phyloP scores from a whole-genome alignment of 1,140 invertebrate genomes.

The Hypsibius dujardini region DNA sequence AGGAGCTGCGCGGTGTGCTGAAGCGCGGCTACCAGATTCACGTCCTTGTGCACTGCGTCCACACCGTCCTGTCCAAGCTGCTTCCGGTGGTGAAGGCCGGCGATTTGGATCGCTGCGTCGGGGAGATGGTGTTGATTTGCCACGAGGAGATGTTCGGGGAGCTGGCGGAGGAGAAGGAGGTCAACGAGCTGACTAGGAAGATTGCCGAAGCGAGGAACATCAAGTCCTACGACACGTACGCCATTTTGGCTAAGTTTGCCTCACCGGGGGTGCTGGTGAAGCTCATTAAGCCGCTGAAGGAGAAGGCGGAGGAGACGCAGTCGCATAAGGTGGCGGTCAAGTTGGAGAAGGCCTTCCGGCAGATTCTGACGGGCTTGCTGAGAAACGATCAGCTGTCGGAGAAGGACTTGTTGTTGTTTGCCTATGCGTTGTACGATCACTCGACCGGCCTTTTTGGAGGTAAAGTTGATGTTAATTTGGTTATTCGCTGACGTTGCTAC shows the following conservation, averaged over 20 bases:
- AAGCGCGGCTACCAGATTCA: conserved; percentile 81
- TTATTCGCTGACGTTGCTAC: too few relatives aligned
- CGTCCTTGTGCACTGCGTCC: conserved; percentile 69
- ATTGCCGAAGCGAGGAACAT: conserved; percentile 39
- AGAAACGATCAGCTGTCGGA: conserved; percentile 54
- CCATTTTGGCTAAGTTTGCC: conserved; percentile 59
- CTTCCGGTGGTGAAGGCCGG: conserved; percentile 44
- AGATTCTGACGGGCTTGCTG: conserved; percentile 56
- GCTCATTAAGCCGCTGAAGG: conserved; percentile 61
- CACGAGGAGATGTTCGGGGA: conserved; percentile 70
- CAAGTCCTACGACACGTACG: conserved; percentile 71
- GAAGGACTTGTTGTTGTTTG: conserved; percentile 56
- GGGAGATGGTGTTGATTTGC: conserved; percentile 52
- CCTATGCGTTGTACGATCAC: conserved; percentile 31
- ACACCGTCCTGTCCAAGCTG: conserved; percentile 55
- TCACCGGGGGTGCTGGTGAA: conserved; percentile 54
- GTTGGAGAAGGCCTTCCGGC: conserved; percentile 55
- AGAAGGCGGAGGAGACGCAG: conserved; percentile 49
- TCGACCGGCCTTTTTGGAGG: neutral
- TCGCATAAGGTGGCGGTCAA: conserved; percentile 62
- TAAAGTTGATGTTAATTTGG: neutral
- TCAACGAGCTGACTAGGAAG: conserved; percentile 59
- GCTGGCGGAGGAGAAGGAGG: conserved; percentile 73
- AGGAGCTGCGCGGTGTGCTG: conserved; percentile 59
- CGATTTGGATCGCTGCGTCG: conserved; percentile 57